Base-by-base conservation (phyloP, 2,113 vertebrate genomes). In the Noctilio leporinus region DNA sequence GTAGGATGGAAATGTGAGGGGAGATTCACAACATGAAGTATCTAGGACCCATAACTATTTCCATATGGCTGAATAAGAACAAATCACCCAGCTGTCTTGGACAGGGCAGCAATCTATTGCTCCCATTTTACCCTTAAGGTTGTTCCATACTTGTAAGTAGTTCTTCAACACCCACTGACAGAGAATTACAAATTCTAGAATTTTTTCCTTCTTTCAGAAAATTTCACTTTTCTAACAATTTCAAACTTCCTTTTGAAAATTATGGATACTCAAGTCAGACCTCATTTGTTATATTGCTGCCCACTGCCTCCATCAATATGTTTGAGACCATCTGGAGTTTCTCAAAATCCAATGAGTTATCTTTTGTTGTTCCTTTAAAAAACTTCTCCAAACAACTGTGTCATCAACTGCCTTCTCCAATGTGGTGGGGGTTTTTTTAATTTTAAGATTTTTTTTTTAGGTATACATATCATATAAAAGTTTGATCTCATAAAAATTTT, bases 381-480 rank as follows among this genome's bases (percentile, higher is more conserved):
- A 22, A 86, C 22, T 55, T 89, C 62, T 95, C n/a, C 64, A 78
- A 95, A 93, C 55, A 90, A 57, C 57, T 86, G 22, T 80, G 45
- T 81, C 76, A 80, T 93, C 30, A 93, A 45, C 40, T 77, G 55
- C 72, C 80, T 93, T 93, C 9, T 84, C 30, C 33, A 75, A 64
- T 24, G 10, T 76, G 73, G 45, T 26, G 26, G 72, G 19, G 24
- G 10, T 45, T 73, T 70, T 59, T 3, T 40, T 10, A 70, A 80
- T 15, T 57, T 73, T 28, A 78, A 81, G 45, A 88, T 88, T 92
- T 51, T 80, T 45, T 96, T 62, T 97, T 89, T 82, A 96, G 78
- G 49, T 75, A 94, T 82, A 55, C 10, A 77, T 89, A 72, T 77
- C 6, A 93, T 81, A 93, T 89, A 94, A 96, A 96, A 93, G 15